phyloP scores from a whole-genome alignment of 2,113 vertebrate genomes.

The Oryctolagus cuniculus region DNA sequence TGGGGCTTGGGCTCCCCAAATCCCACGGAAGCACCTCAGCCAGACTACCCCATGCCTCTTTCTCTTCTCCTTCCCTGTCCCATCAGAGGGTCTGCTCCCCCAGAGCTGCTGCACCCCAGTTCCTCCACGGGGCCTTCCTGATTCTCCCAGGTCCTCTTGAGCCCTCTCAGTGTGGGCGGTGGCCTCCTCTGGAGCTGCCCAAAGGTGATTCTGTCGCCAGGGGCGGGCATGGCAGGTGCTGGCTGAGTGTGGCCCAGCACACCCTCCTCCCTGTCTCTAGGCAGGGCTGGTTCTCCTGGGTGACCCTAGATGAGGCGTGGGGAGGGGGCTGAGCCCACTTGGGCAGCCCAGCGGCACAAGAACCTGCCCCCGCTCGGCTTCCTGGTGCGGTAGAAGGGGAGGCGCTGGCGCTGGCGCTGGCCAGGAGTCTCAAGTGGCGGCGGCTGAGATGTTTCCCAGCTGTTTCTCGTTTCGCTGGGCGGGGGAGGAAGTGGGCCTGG shows the following conservation, averaged over 20 bases:
- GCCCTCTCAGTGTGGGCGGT: rapidly evolving
- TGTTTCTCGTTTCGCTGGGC: background rate
- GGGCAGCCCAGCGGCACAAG: too few species aligned
- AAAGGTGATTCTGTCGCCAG: too few species aligned
- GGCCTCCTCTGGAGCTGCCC: background rate
- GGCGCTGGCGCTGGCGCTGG: too few species aligned
- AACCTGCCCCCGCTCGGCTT: background rate
- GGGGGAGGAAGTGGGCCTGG: conserved; percentile 48
- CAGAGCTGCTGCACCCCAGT: rapidly evolving
- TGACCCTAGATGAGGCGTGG: background rate
- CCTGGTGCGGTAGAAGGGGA: background rate
- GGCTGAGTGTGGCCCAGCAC: background rate
- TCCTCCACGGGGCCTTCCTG: background rate
- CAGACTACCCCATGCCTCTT: rapidly evolving
- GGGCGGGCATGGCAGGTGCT: background rate
- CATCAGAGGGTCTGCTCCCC: rapidly evolving
- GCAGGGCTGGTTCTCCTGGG: too few species aligned
- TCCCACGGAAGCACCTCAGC: too few species aligned
- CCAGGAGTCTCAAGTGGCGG: background rate
- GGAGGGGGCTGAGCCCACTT: background rate
- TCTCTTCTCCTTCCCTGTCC: background rate
- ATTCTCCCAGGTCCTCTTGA: background rate
- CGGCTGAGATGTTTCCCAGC: conserved; percentile 26
- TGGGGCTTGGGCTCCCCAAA: background rate
- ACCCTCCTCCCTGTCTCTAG: rapidly evolving